Percentiles rank a stretch among this genome's conserved stretches.
phyloP scores from a whole-genome alignment of 2,888 invertebrate species.

The Barypeithes pellucidus region DNA sequence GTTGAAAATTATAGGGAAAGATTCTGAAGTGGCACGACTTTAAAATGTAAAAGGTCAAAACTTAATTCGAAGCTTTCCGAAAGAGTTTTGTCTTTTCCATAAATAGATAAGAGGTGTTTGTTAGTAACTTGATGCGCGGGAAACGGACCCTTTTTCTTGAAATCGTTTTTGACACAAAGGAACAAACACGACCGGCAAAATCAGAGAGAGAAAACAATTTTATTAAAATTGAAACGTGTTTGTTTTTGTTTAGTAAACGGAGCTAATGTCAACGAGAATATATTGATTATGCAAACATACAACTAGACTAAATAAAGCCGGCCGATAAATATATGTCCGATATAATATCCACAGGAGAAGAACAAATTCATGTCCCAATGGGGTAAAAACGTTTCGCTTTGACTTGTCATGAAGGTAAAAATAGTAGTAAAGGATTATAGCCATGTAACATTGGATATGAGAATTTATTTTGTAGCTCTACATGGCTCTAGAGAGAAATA shows the following conservation, averaged over 20 bases:
- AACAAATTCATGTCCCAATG: too few relatives aligned
- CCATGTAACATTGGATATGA: slow-evolving; percentile 7
- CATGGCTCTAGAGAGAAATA: slow-evolving; percentile 14
- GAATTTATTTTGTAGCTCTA: slow-evolving; percentile 2
- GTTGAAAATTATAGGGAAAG: not conserved
- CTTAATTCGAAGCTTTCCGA: not conserved
- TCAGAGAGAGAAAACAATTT: slow-evolving; percentile 4
- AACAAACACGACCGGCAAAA: slow-evolving; percentile 11
- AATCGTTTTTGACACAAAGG: slow-evolving; percentile 6
- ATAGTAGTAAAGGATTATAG: not conserved
- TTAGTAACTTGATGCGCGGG: slow-evolving; percentile 6
- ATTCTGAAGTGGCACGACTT: not conserved
- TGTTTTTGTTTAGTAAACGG: slow-evolving; percentile 2
- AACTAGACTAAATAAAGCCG: not conserved
- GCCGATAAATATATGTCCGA: too few relatives aligned
- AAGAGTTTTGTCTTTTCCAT: not conserved
- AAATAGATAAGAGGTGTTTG: slow-evolving; percentile 15
- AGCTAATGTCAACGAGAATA: not conserved
- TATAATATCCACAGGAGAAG: too few relatives aligned
- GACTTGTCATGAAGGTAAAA: not conserved
- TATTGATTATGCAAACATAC: not conserved
- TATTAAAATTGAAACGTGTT: slow-evolving; percentile 5
- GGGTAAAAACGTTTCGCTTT: not conserved
- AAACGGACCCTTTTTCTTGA: slow-evolving; percentile 11
- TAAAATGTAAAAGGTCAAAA: not conserved